Evolutionary conservation across 2,797 vertebrate genomes (phyloP).

Genomic region (Sebastolobus alascanus): DNA sequence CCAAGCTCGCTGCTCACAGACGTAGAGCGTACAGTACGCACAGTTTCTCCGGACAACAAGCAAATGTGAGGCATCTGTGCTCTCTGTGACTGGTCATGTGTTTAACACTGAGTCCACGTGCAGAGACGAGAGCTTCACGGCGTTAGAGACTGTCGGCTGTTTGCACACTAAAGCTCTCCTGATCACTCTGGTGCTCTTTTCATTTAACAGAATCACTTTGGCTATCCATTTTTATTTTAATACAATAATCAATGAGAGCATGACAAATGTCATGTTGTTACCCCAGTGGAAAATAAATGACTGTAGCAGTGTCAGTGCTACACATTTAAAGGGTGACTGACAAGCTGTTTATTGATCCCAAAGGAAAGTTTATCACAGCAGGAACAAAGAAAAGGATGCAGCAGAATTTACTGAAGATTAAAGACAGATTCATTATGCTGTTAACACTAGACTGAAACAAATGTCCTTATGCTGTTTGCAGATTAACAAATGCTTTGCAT

Average conservation of each 20-base stretch:
- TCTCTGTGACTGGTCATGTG: conserved; percentile 33
- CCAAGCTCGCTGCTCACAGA: conserved; percentile 25
- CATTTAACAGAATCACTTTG: neutral
- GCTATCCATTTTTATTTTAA: neutral
- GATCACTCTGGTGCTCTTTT: neutral
- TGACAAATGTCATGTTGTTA: neutral
- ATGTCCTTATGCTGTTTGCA: conserved; percentile 9
- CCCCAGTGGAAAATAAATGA: neutral
- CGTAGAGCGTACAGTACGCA: neutral
- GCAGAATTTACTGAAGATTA: conserved; percentile 2
- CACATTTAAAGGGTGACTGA: neutral
- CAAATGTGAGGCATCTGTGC: conserved; percentile 50
- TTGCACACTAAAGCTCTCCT: neutral
- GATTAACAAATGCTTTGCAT: neutral
- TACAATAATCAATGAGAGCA: neutral
- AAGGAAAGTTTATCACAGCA: neutral
- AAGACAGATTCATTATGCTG: conserved; percentile 9
- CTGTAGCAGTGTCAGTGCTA: neutral
- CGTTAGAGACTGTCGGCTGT: neutral
- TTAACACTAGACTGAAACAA: conserved; percentile 3
- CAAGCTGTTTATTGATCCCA: neutral
- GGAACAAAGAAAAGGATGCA: neutral
- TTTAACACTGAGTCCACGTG: conserved; percentile 12
- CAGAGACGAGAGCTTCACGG: conserved; percentile 1
- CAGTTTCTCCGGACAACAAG: conserved; percentile 26